Evolutionary conservation across 2,888 invertebrate genomes (phyloP), one percentile per base, ranked within the genome.

Genomic region (Coelinius sp.): DNA sequence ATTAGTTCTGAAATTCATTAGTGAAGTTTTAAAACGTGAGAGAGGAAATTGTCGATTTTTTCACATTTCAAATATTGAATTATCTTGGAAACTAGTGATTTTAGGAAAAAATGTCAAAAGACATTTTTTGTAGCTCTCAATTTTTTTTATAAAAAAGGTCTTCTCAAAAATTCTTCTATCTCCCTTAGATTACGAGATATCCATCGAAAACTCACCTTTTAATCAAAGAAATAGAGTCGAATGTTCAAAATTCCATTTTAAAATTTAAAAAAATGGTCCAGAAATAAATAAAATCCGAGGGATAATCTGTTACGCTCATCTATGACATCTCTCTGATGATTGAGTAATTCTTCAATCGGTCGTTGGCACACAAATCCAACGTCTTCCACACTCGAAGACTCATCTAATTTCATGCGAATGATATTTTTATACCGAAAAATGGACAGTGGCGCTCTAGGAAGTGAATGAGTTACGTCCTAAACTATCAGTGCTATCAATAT

Each of bases 371-470:
- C 8, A 25, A 20, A 8, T 52, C 17, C 8, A 4, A 8, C 25
- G 24, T 27, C n/a, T 25, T 56, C 14, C 27, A 27, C 10, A 20
- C 27, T 20, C 31, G 17, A 20, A 59, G 31, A 35, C 20, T 38
- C 35, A n/a, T 38, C 41, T 24, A 63, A 63, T 41, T 41, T 24
- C 41, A 24, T 41, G 59, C 7, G 41, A 63, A n/a, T 8, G 38
- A 41, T 44, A 24, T 41, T 63, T 63, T 63, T 41, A 41, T 63
- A 14, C 63, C 41, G 14, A 41, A 38, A 35, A 35, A 59, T 59
- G 35, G 14, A 59, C 59, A 35, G 59, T 59, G 59, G 59, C 59
- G 59, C 59, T 59, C 59, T 31, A 59, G 59, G 59, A 31, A 59
- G 31, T 35, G 56, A 56, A 56, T 27, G 59, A 59, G 35, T 53